Evolutionary conservation across 2,797 vertebrate species (phyloP).

Genomic region (Cheirogaleus major): DNA sequence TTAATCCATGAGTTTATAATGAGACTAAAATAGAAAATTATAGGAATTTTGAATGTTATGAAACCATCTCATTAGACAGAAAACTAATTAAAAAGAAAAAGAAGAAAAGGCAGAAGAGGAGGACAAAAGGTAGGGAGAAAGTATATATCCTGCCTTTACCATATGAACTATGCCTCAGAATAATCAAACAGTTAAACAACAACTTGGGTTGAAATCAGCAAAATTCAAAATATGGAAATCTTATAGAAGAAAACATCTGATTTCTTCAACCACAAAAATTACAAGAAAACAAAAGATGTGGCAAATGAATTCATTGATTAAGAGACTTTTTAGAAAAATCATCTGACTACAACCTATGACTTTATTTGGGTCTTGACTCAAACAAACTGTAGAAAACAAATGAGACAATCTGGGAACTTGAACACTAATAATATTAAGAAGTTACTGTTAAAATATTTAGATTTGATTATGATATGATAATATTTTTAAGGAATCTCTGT

Average conservation of each 20-base stretch:
- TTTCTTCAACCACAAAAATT: not conserved
- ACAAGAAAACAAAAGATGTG: not conserved
- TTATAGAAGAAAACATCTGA: not conserved
- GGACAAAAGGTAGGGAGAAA: not conserved
- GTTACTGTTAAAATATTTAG: not conserved
- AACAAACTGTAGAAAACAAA: conserved; percentile 21
- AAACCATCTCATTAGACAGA: not conserved
- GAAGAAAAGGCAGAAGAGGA: not conserved
- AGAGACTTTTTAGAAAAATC: not conserved
- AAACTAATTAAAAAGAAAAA: not conserved
- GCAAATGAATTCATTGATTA: not conserved
- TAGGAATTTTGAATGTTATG: not conserved
- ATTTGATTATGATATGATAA: not conserved
- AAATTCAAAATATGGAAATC: not conserved
- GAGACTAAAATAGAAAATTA: not conserved
- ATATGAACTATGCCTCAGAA: not conserved
- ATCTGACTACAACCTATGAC: not conserved
- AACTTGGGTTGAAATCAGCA: not conserved
- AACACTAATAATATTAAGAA: not conserved
- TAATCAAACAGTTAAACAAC: not conserved
- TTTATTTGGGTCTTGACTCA: not conserved
- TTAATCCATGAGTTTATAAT: not conserved
- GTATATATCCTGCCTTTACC: not conserved
- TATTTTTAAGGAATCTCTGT: not conserved
- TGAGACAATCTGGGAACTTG: not conserved